Base-by-base conservation (phyloP, 2,797 vertebrate genomes). In the Acrossocheilus wenchowensis region DNA sequence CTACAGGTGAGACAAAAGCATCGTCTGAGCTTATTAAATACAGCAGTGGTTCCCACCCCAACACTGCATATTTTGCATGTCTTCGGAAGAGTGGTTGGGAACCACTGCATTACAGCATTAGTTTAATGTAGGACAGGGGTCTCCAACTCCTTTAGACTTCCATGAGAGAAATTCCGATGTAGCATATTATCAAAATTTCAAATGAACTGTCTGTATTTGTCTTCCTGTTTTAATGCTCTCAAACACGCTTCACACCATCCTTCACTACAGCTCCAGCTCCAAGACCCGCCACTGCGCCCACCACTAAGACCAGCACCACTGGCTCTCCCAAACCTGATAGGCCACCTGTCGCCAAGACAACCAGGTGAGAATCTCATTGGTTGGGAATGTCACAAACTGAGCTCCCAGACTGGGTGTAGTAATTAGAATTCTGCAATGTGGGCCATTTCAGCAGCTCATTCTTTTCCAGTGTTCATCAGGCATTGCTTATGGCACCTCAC, bases 341-440 rank as follows among this genome's bases (percentile, higher is more conserved):
- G 89, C 87, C 94, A 23, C 86, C 91, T 0, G 90, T 93, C 90
- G 92, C 95, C 92, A 96, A 95, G 93, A 92, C 95, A 90, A 89
- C 94, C 90, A 95, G 95, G 95, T 96, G 91, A 68, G 43, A 82
- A 52, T 87, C 87, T 89, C 82, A 88, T 85, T 88, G 78, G 54
- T 84, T 21, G 66, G 69, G 78, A 75, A 87, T 83, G 77, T 77
- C 34, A 84, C 23, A 54, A 39, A 69, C 34, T 9, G 73, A 87
- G 73, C 84, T 64, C 21, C 41, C 30, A 71, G 66, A 79, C n/a
- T 6, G 30, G 71, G 45, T 30, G 45, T 82, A 68, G 64, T 62
- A 79, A 69, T 68, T 83, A 78, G 43, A 57, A 50, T 77, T 34
- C n/a, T 1, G 6, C 30, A 36, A 43, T n/a, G 36, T 41, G 39